Percentiles rank a stretch among this genome's conserved stretches.
Evolutionary conservation across 1,140 invertebrate species (phyloP).

Genomic region (Leptinotarsa texana): DNA sequence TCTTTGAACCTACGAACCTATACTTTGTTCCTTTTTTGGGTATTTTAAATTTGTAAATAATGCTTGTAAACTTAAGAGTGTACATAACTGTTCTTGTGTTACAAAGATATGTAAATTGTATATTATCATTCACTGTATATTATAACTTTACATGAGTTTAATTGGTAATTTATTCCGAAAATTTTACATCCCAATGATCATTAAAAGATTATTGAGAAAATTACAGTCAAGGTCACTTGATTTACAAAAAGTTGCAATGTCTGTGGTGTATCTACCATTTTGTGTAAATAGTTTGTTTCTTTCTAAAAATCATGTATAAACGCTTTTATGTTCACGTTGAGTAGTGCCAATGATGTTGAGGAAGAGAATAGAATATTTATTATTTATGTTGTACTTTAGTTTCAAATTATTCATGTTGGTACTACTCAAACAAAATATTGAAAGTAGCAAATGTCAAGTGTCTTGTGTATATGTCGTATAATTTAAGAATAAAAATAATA

Average conservation of each 20-base stretch:
- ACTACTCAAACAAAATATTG: slow-evolving; percentile 36
- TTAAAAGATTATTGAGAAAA: slow-evolving; percentile 14
- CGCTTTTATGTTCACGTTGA: slow-evolving; percentile 23
- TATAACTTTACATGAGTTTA: slow-evolving; percentile 7
- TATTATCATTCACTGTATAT: slow-evolving; percentile 37
- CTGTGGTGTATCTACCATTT: neutral
- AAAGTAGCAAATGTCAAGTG: slow-evolving; percentile 45
- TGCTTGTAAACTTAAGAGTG: slow-evolving; percentile 29
- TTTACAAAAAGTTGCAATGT: neutral
- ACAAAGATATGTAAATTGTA: slow-evolving; percentile 38
- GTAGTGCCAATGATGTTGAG: slow-evolving; percentile 22
- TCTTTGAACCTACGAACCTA: slow-evolving; percentile 10
- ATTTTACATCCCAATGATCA: neutral
- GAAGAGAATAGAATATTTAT: slow-evolving; percentile 18
- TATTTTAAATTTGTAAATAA: slow-evolving; percentile 35
- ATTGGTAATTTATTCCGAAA: slow-evolving; percentile 5
- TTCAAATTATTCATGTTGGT: slow-evolving; percentile 25
- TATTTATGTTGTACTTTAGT: slow-evolving; percentile 24
- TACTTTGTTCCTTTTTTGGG: slow-evolving; percentile 34
- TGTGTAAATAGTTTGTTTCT: neutral
- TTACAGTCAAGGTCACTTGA: slow-evolving; percentile 7
- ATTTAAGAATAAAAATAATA: slow-evolving; percentile 46
- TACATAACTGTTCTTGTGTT: slow-evolving; percentile 36
- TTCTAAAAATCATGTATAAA: slow-evolving; percentile 14
- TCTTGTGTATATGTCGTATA: slow-evolving; percentile 49